Conservation (phyloP, 2,113 vertebrate species). For the Leuciscus idus region DNA sequence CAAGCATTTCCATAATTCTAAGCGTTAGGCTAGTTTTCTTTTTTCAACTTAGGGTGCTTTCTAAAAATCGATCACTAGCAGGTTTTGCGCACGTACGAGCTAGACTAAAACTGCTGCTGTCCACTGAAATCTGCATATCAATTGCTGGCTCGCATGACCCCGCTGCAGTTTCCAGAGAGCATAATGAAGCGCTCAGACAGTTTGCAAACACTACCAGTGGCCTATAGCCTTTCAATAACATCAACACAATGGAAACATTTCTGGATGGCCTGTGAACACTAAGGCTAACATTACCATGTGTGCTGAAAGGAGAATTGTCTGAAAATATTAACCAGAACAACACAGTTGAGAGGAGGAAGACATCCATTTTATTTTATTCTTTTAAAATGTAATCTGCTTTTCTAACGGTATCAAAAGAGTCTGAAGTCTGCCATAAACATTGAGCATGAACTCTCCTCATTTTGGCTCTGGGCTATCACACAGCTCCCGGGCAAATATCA, state of each 20-base stretch:
- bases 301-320: neutral
- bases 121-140: slow-evolving; percentile 65
- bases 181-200: slow-evolving; percentile 60
- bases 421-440: neutral
- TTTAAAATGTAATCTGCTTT: neutral
- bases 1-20: slow-evolving; percentile 27
- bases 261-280: slow-evolving; percentile 61
- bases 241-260: slow-evolving; percentile 73
- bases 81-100: slow-evolving; percentile 62
- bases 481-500: slow-evolving; percentile 18
- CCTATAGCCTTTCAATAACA: slow-evolving; percentile 66
- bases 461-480: neutral
- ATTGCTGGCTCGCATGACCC: slow-evolving; percentile 59
- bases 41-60: slow-evolving; percentile 43
- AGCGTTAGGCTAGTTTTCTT: slow-evolving; percentile 30
- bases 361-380: neutral
- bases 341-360: neutral
- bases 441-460: neutral
- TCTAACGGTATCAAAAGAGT: neutral
- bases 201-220: slow-evolving; percentile 48
- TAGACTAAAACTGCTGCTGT: slow-evolving; percentile 60
- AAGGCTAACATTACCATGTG: neutral
- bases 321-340: slow-evolving; percentile 4
- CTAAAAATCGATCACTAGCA: slow-evolving; percentile 60
- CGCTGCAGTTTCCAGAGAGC: slow-evolving; percentile 62